phyloP scores from a whole-genome alignment of 2,888 invertebrate species.

The Oscheius sp. region DNA sequence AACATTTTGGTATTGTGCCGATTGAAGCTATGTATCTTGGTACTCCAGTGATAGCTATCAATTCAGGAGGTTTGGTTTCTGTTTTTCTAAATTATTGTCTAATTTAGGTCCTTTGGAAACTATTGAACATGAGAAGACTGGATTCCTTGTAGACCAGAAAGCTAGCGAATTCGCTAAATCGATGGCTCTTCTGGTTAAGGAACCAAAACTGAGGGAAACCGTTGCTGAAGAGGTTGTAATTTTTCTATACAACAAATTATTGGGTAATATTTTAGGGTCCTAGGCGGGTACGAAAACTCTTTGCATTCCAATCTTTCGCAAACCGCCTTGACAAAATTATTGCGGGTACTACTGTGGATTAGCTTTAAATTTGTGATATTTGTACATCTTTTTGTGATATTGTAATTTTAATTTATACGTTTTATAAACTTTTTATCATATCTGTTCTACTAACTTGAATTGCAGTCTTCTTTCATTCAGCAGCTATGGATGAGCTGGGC shows the following conservation, averaged over 20 bases:
- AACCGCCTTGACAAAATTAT: constrained; percentile 44
- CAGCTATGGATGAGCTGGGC: too few relatives aligned
- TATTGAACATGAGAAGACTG: constrained; percentile 77
- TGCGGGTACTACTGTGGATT: neutral
- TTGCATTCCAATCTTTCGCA: constrained; percentile 63
- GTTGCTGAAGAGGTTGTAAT: constrained; percentile 4
- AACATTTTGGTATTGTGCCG: constrained; percentile 99
- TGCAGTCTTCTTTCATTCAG: too few relatives aligned
- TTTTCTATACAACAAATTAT: neutral
- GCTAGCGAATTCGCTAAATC: constrained; percentile 55
- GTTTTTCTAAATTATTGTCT: neutral
- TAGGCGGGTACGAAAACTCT: constrained; percentile 53
- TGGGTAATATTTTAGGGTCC: constrained; percentile 44
- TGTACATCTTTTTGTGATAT: too few relatives aligned
- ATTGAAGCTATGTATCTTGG: constrained; percentile 95
- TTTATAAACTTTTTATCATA: too few relatives aligned
- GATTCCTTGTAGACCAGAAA: constrained; percentile 73
- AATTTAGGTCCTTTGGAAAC: constrained; percentile 86
- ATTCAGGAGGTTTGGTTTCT: constrained; percentile 82
- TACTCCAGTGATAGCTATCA: constrained; percentile 93
- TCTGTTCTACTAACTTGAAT: too few relatives aligned
- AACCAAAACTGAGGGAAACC: constrained; percentile 17
- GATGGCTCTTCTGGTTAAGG: constrained; percentile 52
- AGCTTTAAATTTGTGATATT: neutral
- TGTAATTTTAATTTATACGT: too few relatives aligned